phyloP scores from a whole-genome alignment of 1,140 invertebrate genomes.

The Homarus americanus region DNA sequence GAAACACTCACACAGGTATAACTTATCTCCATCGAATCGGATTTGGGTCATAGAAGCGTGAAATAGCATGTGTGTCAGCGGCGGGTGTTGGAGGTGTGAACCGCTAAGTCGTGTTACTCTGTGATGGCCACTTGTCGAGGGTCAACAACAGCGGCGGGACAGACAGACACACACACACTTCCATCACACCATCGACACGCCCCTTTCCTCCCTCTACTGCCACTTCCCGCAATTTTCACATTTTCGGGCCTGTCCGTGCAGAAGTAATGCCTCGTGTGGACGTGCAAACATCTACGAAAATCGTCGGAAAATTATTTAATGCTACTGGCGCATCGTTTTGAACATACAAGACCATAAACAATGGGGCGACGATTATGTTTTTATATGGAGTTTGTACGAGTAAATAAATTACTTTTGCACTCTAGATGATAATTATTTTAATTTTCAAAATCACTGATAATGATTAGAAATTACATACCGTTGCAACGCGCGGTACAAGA shows the following conservation, averaged over 20 bases:
- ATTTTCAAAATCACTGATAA: conserved; percentile 53
- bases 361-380: background rate
- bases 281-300: background rate
- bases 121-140: background rate
- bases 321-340: background rate
- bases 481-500: conserved; percentile 32
- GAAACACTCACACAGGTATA: no score
- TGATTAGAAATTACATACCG: conserved; percentile 39
- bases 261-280: background rate
- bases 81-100: background rate
- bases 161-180: background rate
- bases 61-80: background rate
- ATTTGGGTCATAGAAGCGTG: no score
- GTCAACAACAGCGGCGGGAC: background rate
- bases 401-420: conserved; percentile 41
- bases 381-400: conserved; percentile 25
- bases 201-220: background rate
- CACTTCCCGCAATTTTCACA: background rate
- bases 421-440: conserved; percentile 45
- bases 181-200: background rate
- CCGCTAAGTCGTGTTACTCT: background rate
- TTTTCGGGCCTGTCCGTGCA: background rate
- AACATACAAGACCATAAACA: background rate
- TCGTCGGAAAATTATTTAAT: background rate
- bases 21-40: no score